Base-by-base conservation (phyloP, 2,797 vertebrate species). In the Leptoclinus maculatus region DNA sequence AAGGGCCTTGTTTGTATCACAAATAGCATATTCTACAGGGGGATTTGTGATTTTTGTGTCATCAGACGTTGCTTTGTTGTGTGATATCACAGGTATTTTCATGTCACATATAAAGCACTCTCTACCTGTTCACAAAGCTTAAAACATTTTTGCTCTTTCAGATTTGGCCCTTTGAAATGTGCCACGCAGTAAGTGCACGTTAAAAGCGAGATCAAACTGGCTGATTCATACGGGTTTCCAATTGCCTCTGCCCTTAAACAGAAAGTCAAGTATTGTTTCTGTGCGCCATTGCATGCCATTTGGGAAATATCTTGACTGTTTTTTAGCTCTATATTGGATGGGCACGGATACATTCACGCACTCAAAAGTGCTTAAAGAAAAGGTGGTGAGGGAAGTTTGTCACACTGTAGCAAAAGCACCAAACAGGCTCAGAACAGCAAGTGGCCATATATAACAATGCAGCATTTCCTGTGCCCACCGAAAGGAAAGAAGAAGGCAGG, bases 1-100 rank as follows among this genome's bases (percentile, higher is more conserved):
- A 87, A 67, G 76, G 78, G 74, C 76, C 82, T 85, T 25, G 89
- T 93, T 91, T 92, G 91, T 87, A 91, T 92, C 89, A 90, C 85
- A 93, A 91, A 88, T 82, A 88, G 83, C 5, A 58, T 60, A 59
- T 82, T 79, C 74, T 38, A 76, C 43, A 71, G 69, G 49, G 53
- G 74, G 41, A 82, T 84, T 79, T 80, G 66, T 45, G 62, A 80
- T 75, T 88, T 79, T 87, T 56, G 60, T 83, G 54, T 78, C 70
- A 76, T 71, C 73, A 80, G 65, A 80, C 43, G 9, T 67, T 12
- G 60, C 83, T 90, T 89, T 88, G 71, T 77, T 83, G 70, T 85
- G 76, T 75, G 38, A 63, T 74, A 78, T 76, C 74, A 79, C 19
- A 72, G 38, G 25, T 66, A 69, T 74, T 87, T 36, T 56, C 49